These are phyloP conservation scores for Eolophus roseicapilla DNA, from an alignment of 2,113 vertebrate species.

Conservation along the genomic window DNA sequence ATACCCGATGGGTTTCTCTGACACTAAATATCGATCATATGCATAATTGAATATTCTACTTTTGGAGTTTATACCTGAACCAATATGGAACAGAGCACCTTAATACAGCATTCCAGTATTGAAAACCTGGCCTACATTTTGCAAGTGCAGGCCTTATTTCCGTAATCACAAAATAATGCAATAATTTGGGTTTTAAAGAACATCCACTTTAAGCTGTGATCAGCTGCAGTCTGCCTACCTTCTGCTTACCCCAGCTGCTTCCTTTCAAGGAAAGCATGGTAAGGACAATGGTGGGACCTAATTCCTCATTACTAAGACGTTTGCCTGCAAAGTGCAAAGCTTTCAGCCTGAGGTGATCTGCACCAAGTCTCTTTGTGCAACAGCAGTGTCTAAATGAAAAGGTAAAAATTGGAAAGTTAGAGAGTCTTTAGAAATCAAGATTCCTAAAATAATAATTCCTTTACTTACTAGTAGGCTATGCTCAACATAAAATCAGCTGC, in stretches of 20 bases:
- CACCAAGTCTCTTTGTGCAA: neutral
- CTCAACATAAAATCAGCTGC: neutral
- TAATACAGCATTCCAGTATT: neutral
- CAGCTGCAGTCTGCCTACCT: neutral
- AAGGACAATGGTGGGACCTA: neutral
- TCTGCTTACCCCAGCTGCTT: neutral
- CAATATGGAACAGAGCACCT: neutral
- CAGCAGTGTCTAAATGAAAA: neutral
- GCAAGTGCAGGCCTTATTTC: neutral
- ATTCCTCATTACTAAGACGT: neutral
- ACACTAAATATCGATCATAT: neutral
- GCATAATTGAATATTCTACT: neutral
- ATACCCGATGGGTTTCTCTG: neutral
- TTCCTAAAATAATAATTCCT: neutral
- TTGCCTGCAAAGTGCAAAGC: neutral
- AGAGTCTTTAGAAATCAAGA: neutral
- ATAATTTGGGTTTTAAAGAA: neutral
- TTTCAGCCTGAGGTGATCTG: neutral
- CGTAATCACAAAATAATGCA: neutral
- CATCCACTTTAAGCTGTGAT: neutral
- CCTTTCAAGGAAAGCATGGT: neutral
- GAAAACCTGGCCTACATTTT: slow-evolving; percentile 14
- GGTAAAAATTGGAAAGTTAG: neutral
- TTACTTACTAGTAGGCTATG: neutral
- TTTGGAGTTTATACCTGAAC: neutral